A percentile compares a stretch with the other conserved stretches of the same genome.
These are phyloP conservation scores for Ondatra zibethicus DNA, from an alignment of 2,113 vertebrate genomes.

Conservation along the genomic window DNA sequence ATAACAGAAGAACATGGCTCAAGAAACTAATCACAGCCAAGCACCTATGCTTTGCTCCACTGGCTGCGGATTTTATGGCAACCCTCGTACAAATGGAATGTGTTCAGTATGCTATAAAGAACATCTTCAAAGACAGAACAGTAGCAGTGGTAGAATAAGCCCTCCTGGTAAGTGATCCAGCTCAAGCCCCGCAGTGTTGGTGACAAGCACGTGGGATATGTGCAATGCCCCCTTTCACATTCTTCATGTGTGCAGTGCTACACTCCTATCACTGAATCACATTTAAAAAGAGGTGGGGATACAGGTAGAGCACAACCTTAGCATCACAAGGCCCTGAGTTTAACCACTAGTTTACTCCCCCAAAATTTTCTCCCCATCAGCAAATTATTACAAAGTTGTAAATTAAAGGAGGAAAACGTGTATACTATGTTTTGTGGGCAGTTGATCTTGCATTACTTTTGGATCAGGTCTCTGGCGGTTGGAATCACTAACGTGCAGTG, in stretches of 20 bases:
- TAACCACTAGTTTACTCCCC: neutral
- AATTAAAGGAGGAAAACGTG: neutral
- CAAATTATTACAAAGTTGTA: neutral
- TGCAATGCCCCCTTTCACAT: neutral
- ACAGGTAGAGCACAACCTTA: neutral
- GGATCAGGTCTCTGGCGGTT: neutral
- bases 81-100: slow-evolving; percentile 93
- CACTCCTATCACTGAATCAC: neutral
- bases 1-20: slow-evolving; percentile 91
- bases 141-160: slow-evolving; percentile 90
- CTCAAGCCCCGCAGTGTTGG: neutral
- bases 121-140: slow-evolving; percentile 93
- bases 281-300: neutral
- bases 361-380: neutral
- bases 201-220: neutral
- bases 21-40: slow-evolving; percentile 95
- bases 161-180: slow-evolving; percentile 89
- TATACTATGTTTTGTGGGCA: neutral
- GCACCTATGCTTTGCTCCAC: slow-evolving; percentile 93
- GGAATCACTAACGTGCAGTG: slow-evolving; percentile 14
- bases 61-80: slow-evolving; percentile 95
- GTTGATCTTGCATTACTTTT: neutral
- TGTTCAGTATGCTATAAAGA: slow-evolving; percentile 96
- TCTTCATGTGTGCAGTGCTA: neutral
- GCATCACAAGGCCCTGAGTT: neutral